phyloP scores from a whole-genome alignment of 2,113 vertebrate genomes.

The Pelvicachromis taeniatus region DNA sequence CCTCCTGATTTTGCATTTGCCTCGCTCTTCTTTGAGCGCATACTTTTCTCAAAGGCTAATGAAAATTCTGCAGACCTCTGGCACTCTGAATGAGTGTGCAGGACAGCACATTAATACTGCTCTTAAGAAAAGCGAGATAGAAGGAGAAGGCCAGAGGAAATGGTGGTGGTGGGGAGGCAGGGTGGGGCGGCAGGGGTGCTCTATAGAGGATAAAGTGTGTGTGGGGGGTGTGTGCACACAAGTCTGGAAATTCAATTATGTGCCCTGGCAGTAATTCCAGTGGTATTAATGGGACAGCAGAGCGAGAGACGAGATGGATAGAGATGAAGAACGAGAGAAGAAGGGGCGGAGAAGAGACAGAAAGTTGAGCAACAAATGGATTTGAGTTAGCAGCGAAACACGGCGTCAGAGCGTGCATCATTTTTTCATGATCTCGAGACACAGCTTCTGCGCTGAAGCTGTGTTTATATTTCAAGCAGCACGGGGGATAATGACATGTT shows the following conservation, averaged over 20 bases:
- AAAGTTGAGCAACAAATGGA: conserved; percentile 26
- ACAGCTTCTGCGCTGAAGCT: not conserved
- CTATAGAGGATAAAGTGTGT: not conserved
- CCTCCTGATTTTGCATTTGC: not conserved
- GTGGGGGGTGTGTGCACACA: not conserved
- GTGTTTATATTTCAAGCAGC: not conserved
- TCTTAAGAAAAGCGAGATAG: conserved; percentile 47
- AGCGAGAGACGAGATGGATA: conserved; percentile 31
- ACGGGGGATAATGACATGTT: not conserved
- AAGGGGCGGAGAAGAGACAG: not conserved
- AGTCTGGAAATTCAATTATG: conserved; percentile 73
- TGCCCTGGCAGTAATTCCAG: conserved; percentile 66
- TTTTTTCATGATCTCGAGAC: conserved; percentile 8
- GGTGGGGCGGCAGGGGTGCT: not conserved
- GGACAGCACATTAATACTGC: conserved; percentile 65
- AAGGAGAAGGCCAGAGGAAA: conserved; percentile 34
- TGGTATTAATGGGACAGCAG: conserved; percentile 60
- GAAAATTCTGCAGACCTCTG: conserved; percentile 44
- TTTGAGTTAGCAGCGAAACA: not conserved
- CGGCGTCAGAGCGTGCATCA: not conserved
- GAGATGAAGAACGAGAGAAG: conserved; percentile 20
- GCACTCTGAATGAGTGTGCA: conserved; percentile 36
- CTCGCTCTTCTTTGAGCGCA: not conserved
- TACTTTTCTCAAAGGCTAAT: conserved; percentile 48
- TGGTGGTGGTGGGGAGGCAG: not conserved